Conservation (phyloP, 1,140 invertebrate species). For the Chionoecetes opilio region DNA sequence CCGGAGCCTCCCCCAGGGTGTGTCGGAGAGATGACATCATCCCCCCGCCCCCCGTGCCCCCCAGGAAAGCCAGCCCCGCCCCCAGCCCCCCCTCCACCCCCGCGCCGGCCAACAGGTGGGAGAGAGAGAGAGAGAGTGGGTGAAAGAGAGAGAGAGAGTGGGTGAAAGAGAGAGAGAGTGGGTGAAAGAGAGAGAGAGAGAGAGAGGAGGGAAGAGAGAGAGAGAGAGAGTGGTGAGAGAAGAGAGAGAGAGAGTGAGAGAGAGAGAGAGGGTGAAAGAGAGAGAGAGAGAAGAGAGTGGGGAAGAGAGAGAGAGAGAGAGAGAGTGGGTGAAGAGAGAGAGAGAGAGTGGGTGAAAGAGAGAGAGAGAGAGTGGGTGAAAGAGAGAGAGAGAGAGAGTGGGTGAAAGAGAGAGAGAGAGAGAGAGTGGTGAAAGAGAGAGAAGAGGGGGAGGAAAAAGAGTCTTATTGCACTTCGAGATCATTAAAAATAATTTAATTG, state of each 20-base stretch:
- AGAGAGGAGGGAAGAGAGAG: not conserved
- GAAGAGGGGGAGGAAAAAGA: no score
- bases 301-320: no score
- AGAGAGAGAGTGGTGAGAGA: not conserved
- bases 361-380: no score
- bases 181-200: not conserved
- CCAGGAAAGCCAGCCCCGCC: conserved; percentile 87
- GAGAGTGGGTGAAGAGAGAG: no score
- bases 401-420: no score
- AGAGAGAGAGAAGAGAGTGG: no score
- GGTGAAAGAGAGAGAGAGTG: not conserved
- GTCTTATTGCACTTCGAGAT: no score
- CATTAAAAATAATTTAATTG: no score
- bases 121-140: not conserved
- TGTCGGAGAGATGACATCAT: conserved; percentile 83
- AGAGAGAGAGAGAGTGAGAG: not conserved
- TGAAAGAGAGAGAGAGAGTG: not conserved
- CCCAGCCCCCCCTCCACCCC: conserved; percentile 82
- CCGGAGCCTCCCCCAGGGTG: conserved; percentile 85
- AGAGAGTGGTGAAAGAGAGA: no score
- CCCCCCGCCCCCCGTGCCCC: conserved; percentile 87
- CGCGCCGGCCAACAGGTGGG: conserved; percentile 78
- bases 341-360: no score
- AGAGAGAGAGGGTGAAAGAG: no score
- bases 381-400: no score